phyloP scores from a whole-genome alignment of 2,113 vertebrate species.

The Lepidothrix coronata region DNA sequence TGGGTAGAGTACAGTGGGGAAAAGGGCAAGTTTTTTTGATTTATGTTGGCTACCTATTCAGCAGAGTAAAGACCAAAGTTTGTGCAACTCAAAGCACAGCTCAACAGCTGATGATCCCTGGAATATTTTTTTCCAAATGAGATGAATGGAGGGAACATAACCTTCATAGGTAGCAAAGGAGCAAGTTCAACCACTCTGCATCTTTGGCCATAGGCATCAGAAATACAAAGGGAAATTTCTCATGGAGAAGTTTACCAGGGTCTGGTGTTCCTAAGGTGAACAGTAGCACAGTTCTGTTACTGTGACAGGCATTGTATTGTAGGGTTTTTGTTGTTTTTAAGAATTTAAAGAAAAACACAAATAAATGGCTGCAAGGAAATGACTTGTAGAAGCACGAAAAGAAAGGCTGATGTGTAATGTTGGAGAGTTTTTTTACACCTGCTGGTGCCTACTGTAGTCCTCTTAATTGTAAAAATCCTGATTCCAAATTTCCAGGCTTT shows the following conservation, averaged over 20 bases:
- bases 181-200: fast-evolving
- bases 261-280: neutral
- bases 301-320: neutral
- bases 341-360: neutral
- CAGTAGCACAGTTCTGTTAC: neutral
- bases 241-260: neutral
- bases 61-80: neutral
- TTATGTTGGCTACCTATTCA: fast-evolving
- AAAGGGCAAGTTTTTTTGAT: neutral
- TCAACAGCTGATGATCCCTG: neutral
- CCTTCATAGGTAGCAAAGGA: neutral
- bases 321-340: neutral
- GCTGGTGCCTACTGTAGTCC: neutral
- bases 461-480: neutral
- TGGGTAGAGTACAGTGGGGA: neutral
- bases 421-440: neutral
- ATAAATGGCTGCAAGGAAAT: neutral
- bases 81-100: neutral
- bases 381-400: neutral
- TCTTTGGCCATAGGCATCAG: neutral
- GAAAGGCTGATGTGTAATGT: neutral
- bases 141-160: neutral
- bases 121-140: neutral
- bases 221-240: neutral
- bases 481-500: neutral